These are phyloP conservation scores for Alectura lathami DNA, from an alignment of 2,113 vertebrate species.

Conservation along the genomic window DNA sequence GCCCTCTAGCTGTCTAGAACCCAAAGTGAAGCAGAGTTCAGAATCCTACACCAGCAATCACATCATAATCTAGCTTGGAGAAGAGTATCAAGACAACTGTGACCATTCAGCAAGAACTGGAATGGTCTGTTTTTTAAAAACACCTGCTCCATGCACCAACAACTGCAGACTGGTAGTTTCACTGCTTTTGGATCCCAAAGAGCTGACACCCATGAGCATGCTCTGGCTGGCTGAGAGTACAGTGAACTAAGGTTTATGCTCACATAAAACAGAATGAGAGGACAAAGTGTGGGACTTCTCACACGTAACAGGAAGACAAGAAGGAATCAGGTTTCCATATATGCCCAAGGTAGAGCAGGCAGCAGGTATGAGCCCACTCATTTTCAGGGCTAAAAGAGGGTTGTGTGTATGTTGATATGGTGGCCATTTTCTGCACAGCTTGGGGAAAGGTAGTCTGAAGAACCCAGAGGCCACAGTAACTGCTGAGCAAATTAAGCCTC, in stretches of 20 bases:
- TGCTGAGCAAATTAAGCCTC: neutral
- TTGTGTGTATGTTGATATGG: rapidly evolving
- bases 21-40: neutral
- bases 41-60: neutral
- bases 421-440: rapidly evolving
- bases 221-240: neutral
- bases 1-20: neutral
- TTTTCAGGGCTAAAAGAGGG: neutral
- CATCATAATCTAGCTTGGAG: neutral
- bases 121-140: neutral
- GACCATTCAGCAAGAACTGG: neutral
- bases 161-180: neutral
- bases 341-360: neutral
- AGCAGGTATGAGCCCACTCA: neutral
- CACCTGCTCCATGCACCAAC: neutral
- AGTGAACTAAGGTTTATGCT: neutral
- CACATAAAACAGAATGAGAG: neutral
- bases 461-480: neutral
- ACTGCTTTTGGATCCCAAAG: neutral
- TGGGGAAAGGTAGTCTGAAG: neutral
- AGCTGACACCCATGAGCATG: neutral
- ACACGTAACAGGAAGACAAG: neutral
- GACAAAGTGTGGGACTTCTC: neutral
- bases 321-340: neutral
- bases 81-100: neutral